Evolutionary conservation across 2,113 vertebrate genomes (phyloP).

Genomic region (Thryonomys swinderianus): DNA sequence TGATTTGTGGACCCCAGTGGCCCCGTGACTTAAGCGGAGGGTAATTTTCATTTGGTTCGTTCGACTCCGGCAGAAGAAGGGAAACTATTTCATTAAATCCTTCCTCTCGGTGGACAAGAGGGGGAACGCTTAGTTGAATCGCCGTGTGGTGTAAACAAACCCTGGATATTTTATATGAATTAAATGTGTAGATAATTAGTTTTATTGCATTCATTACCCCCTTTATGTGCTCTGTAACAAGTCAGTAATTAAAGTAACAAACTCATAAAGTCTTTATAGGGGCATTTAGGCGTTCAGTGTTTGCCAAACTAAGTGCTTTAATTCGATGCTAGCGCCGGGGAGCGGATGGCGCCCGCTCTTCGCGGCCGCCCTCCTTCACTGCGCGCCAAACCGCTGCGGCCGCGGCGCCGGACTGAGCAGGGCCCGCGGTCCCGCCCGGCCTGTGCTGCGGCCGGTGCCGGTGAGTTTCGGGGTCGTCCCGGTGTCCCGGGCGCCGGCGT

Average conservation of each 20-base stretch:
- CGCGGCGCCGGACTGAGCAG: conserved; percentile 75
- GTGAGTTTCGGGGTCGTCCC: conserved; percentile 57
- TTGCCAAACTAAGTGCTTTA: conserved; percentile 90
- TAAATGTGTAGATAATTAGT: conserved; percentile 94
- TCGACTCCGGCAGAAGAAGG: conserved; percentile 70
- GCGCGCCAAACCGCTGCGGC: conserved; percentile 70
- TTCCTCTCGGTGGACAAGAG: conserved; percentile 84
- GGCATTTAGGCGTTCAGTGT: conserved; percentile 89
- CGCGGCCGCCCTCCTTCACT: conserved; percentile 72
- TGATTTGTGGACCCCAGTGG: conserved; percentile 68
- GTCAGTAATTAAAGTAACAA: conserved; percentile 97
- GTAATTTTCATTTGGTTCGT: conserved; percentile 82
- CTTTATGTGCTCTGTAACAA: conserved; percentile 94
- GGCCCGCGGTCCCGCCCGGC: conserved; percentile 54
- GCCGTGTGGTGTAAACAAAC: conserved; percentile 84
- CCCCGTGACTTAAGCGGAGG: conserved; percentile 74
- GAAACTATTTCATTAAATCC: conserved; percentile 84
- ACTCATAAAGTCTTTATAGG: conserved; percentile 92
- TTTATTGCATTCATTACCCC: conserved; percentile 96
- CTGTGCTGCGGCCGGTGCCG: neutral
- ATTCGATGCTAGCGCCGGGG: conserved; percentile 84
- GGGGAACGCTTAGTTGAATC: conserved; percentile 74
- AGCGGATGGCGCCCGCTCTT: conserved; percentile 70
- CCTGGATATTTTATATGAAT: conserved; percentile 90
- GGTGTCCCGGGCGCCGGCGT: conserved; percentile 40